Percentiles rank a stretch among this genome's conserved stretches.
These are phyloP conservation scores for Muscina levida DNA, from an alignment of 2,888 invertebrate species.

Conservation along the genomic window DNA sequence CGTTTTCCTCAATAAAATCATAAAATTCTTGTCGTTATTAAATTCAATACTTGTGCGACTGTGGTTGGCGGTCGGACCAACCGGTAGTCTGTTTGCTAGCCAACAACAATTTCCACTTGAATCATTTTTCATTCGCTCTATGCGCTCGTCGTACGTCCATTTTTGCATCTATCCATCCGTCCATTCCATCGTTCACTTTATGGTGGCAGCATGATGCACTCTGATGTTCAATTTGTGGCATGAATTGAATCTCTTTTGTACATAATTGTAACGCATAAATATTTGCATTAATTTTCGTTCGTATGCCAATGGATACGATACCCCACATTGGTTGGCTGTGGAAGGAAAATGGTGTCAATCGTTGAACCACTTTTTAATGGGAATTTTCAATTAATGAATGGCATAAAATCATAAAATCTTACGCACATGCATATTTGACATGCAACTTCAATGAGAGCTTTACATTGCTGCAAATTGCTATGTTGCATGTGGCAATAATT, in stretches of 20 bases:
- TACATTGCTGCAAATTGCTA: slow-evolving; percentile 56
- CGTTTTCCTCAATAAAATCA: slow-evolving; percentile 28
- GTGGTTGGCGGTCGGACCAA: slow-evolving; percentile 51
- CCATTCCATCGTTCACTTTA: background rate
- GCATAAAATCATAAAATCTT: slow-evolving; percentile 56
- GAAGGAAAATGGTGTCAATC: slow-evolving; percentile 60
- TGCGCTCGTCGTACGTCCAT: background rate
- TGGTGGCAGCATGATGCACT: slow-evolving; percentile 1
- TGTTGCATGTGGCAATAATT: slow-evolving; percentile 60
- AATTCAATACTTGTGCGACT: slow-evolving; percentile 66
- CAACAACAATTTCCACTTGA: slow-evolving; percentile 16
- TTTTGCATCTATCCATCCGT: background rate
- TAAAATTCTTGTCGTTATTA: slow-evolving; percentile 40
- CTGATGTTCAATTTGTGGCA: background rate
- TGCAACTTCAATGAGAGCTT: slow-evolving; percentile 40
- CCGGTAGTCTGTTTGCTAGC: slow-evolving; percentile 6
- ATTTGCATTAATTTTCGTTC: slow-evolving; percentile 57
- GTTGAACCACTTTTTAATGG: slow-evolving; percentile 58
- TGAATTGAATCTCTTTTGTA: slow-evolving; percentile 19
- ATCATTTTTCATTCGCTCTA: slow-evolving; percentile 18
- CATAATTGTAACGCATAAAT: slow-evolving; percentile 55
- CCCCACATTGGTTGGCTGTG: background rate
- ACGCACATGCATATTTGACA: slow-evolving; percentile 52
- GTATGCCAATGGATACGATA: slow-evolving; percentile 14
- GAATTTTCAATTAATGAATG: slow-evolving; percentile 62